phyloP scores from a whole-genome alignment of 30 jellyfish, hydroid and myxozoan species.

The Aurelia aurita complex sp. Pacific region DNA sequence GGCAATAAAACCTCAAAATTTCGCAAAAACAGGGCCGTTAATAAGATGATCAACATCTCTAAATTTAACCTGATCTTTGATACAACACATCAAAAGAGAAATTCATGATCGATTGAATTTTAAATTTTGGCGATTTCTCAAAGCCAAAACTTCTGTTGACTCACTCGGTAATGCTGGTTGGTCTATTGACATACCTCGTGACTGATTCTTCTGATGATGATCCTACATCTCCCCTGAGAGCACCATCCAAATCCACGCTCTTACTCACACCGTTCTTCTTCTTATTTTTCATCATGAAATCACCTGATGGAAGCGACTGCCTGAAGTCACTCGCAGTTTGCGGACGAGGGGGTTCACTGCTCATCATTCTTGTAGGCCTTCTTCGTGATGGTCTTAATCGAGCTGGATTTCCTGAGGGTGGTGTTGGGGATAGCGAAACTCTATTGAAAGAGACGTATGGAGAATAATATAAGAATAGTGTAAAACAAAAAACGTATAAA shows the following conservation, averaged over 20 bases:
- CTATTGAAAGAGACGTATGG: neutral
- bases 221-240: neutral
- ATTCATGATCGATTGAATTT: too few species aligned
- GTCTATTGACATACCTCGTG: neutral
- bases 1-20: too few species aligned
- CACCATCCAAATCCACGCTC: slow-evolving; percentile 30
- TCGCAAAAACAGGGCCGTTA: too few species aligned
- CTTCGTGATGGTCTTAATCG: slow-evolving; percentile 38
- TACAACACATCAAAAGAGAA: too few species aligned
- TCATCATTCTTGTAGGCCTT: neutral
- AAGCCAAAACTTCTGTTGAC: too few species aligned
- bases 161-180: too few species aligned
- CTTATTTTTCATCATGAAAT: neutral
- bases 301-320: neutral
- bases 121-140: too few species aligned
- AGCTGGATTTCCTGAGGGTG: slow-evolving; percentile 68
- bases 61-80: too few species aligned
- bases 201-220: neutral
- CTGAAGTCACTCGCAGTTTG: slow-evolving; percentile 65
- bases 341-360: slow-evolving; percentile 50
- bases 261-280: neutral
- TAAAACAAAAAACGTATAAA: too few species aligned
- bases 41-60: too few species aligned
- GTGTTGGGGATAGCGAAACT: slow-evolving; percentile 52
- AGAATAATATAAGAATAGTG: too few species aligned